These are phyloP conservation scores for Neuroscelio doddi DNA, from an alignment of 2,888 invertebrate genomes.

Conservation along the genomic window DNA sequence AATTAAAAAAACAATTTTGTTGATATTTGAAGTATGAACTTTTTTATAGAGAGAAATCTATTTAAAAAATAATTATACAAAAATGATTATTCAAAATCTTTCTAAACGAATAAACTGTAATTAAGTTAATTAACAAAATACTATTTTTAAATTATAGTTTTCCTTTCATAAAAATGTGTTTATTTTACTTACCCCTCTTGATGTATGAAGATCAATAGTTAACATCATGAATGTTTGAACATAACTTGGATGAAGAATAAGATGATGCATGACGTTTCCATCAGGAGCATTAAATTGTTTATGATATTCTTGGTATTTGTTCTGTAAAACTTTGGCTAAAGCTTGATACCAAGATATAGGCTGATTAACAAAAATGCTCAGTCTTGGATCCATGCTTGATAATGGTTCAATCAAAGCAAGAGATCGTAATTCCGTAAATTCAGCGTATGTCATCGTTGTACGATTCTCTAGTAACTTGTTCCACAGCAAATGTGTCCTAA, in stretches of 20 bases:
- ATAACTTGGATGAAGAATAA: constrained; percentile 78
- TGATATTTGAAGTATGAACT: too few relatives aligned
- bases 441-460: constrained; percentile 74
- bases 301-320: constrained; percentile 76
- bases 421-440: constrained; percentile 78
- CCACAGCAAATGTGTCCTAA: constrained; percentile 80
- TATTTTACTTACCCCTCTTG: constrained; percentile 77
- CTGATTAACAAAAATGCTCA: constrained; percentile 77
- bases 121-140: background rate
- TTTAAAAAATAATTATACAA: too few relatives aligned
- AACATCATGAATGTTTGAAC: constrained; percentile 80
- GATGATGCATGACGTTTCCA: constrained; percentile 76
- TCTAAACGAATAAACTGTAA: background rate
- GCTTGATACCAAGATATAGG: constrained; percentile 79
- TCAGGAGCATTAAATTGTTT: constrained; percentile 77
- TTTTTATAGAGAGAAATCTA: too few relatives aligned
- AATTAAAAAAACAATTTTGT: too few relatives aligned
- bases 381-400: constrained; percentile 75
- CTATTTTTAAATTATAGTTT: too few relatives aligned
- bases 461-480: constrained; percentile 76
- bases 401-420: constrained; percentile 76
- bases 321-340: constrained; percentile 76
- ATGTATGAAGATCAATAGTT: constrained; percentile 75
- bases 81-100: background rate
- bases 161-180: constrained; percentile 11